Evolutionary conservation across 2,113 vertebrate genomes (phyloP).

Genomic region (Erythrolamprus reginae): DNA sequence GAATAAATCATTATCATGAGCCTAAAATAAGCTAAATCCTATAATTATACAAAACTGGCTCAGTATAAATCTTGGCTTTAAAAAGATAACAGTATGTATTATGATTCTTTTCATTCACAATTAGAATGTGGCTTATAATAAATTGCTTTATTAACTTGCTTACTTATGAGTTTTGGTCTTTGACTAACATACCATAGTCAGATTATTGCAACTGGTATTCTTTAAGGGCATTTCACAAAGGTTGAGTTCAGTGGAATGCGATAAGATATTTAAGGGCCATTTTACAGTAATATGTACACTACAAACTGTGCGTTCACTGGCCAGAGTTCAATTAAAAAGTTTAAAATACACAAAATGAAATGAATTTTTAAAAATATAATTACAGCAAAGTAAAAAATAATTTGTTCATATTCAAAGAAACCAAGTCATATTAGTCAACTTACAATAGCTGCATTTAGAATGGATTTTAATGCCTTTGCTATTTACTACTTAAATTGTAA

Average conservation of each 20-base stretch:
- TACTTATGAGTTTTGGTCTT: slow-evolving; percentile 3
- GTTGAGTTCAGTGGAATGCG: not conserved
- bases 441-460: not conserved
- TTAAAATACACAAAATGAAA: not conserved
- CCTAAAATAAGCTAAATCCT: slow-evolving; percentile 19
- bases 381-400: too few species aligned
- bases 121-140: not conserved
- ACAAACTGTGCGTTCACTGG: not conserved
- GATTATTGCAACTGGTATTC: not conserved
- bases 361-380: not conserved
- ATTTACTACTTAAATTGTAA: not conserved
- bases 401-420: not conserved
- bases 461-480: not conserved
- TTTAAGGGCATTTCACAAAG: not conserved
- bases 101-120: too few species aligned
- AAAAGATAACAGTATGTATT: slow-evolving; percentile 10
- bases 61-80: not conserved
- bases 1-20: slow-evolving; percentile 18
- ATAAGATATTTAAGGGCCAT: not conserved
- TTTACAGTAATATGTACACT: not conserved
- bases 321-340: not conserved
- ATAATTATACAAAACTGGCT: not conserved
- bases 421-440: not conserved
- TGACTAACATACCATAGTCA: not conserved
- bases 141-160: not conserved